These are phyloP conservation scores for Harpalus rubripes DNA, from an alignment of 2,888 invertebrate genomes.

Conservation along the genomic window DNA sequence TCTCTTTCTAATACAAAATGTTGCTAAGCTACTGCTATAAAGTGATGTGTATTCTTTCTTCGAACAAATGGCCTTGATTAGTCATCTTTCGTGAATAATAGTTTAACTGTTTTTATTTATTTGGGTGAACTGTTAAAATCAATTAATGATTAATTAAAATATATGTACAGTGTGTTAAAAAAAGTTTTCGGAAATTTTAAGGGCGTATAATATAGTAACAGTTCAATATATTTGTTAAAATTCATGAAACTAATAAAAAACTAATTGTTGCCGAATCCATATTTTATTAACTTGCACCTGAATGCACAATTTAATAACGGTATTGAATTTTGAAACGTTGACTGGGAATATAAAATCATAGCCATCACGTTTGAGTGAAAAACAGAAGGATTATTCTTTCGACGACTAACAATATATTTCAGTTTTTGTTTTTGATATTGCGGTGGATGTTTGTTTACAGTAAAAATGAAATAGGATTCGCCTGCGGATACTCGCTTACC, in stretches of 20 bases:
- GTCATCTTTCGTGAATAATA: too few species aligned
- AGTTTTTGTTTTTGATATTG: slow-evolving; percentile 1
- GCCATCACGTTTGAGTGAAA: not conserved
- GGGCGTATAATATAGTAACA: too few species aligned
- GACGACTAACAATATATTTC: not conserved
- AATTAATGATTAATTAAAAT: too few species aligned
- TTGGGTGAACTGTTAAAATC: too few species aligned
- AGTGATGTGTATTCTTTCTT: too few species aligned
- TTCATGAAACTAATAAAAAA: not conserved
- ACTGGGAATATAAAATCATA: not conserved
- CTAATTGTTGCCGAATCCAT: not conserved
- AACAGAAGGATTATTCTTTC: slow-evolving; percentile 2
- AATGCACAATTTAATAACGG: not conserved
- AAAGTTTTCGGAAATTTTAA: too few species aligned
- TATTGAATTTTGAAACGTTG: not conserved
- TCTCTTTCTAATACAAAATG: too few species aligned
- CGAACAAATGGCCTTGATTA: too few species aligned
- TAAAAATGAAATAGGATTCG: slow-evolving; percentile 12
- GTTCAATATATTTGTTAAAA: not conserved
- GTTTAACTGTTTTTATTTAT: too few species aligned
- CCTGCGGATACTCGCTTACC: not conserved
- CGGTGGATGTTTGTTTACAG: slow-evolving; percentile 9
- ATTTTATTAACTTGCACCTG: not conserved
- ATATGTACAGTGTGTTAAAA: too few species aligned
- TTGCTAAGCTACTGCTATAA: too few species aligned